phyloP scores from a whole-genome alignment of 53 echinoderm and acorn worm species.

The Echinarachnius parma region DNA sequence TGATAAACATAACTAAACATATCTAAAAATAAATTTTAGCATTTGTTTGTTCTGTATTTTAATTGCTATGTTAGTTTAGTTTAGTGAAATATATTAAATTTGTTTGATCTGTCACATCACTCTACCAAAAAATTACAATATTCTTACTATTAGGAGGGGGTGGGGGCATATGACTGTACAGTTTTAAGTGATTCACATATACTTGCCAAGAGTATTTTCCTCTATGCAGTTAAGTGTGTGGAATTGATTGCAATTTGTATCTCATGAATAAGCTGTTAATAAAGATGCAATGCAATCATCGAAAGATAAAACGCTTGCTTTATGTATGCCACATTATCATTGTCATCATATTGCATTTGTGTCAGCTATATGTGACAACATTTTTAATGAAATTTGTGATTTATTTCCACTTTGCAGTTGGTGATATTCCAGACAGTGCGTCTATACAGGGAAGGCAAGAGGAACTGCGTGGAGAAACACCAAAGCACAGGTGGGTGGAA shows the following conservation, averaged over 20 bases:
- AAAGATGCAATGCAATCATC: too few species aligned
- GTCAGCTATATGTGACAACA: background rate
- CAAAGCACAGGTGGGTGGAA: background rate
- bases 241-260: too few species aligned
- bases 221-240: too few species aligned
- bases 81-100: too few species aligned
- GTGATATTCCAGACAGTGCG: conserved; percentile 61
- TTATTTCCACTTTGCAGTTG: conserved; percentile 3
- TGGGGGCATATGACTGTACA: background rate
- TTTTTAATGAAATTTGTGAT: background rate
- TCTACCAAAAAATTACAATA: background rate
- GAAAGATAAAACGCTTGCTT: too few species aligned
- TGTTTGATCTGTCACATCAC: too few species aligned
- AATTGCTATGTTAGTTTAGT: too few species aligned
- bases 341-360: background rate
- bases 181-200: background rate
- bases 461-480: conserved; percentile 16
- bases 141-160: background rate
- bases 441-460: conserved; percentile 54
- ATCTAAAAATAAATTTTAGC: background rate
- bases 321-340: too few species aligned
- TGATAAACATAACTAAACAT: conserved; percentile 14
- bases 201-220: too few species aligned
- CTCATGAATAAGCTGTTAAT: too few species aligned
- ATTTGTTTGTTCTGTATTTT: background rate